Evolutionary conservation across 2,797 vertebrate genomes (phyloP).

Genomic region (Sylvilagus floridanus): DNA sequence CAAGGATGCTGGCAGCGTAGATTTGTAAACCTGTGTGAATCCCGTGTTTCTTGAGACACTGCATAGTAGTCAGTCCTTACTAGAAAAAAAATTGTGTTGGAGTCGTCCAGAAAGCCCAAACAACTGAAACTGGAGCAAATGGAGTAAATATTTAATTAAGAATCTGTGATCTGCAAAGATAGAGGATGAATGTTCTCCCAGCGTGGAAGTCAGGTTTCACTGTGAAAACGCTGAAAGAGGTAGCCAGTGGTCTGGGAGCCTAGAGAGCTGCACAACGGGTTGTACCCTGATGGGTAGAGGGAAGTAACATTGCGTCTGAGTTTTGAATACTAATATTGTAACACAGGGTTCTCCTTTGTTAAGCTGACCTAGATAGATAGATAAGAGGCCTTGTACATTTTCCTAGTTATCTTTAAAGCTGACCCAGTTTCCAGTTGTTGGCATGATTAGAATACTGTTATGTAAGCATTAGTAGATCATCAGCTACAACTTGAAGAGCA

Average conservation of each 20-base stretch:
- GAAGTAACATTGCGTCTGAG: not conserved
- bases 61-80: not conserved
- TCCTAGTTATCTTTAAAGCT: not conserved
- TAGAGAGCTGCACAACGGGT: not conserved
- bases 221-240: not conserved
- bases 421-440: not conserved
- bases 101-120: not conserved
- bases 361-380: slow-evolving; percentile 1
- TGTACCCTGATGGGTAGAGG: not conserved
- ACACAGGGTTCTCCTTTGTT: not conserved
- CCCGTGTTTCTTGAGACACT: not conserved
- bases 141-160: slow-evolving; percentile 22
- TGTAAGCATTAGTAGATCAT: not conserved
- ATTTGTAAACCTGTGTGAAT: not conserved
- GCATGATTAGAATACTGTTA: not conserved
- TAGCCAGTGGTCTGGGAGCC: not conserved
- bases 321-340: not conserved
- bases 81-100: slow-evolving; percentile 7
- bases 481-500: slow-evolving; percentile 43
- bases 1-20: not conserved
- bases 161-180: not conserved
- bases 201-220: not conserved
- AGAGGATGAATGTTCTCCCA: not conserved
- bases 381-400: not conserved
- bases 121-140: slow-evolving; percentile 32